Percentiles rank a stretch among this genome's conserved stretches.
Evolutionary conservation across 2,797 vertebrate species (phyloP).

Genomic region (Pseudomugil tenellus): DNA sequence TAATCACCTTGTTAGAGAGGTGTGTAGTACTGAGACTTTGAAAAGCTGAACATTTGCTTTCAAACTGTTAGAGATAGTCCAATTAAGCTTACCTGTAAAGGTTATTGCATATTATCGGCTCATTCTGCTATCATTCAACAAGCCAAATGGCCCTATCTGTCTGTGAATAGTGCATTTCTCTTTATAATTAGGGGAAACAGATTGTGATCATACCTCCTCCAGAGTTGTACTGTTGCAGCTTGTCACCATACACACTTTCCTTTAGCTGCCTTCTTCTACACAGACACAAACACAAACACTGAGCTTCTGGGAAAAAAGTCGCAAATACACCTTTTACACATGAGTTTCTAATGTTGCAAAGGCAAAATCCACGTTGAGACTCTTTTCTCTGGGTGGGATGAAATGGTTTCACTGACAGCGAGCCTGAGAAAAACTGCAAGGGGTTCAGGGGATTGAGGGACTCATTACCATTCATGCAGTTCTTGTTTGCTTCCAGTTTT

Average conservation of each 20-base stretch:
- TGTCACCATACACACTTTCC: conserved; percentile 92
- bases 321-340: conserved; percentile 19
- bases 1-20: too few relatives aligned
- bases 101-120: too few relatives aligned
- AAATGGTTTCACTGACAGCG: conserved; percentile 26
- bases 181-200: background rate
- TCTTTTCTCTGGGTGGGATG: conserved; percentile 37
- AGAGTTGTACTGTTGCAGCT: conserved; percentile 93
- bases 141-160: too few relatives aligned
- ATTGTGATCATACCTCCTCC: conserved; percentile 83
- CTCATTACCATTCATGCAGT: conserved; percentile 36
- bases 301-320: conserved; percentile 5
- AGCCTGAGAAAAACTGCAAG: conserved; percentile 25
- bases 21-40: too few relatives aligned
- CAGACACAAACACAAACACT: conserved; percentile 12
- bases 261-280: conserved; percentile 91
- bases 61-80: too few relatives aligned
- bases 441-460: conserved; percentile 38
- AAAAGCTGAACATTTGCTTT: too few relatives aligned
- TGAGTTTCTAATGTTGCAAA: conserved; percentile 28
- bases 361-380: conserved; percentile 54
- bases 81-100: too few relatives aligned
- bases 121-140: too few relatives aligned
- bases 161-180: background rate
- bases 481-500: conserved; percentile 32